Evolutionary conservation across 2,888 invertebrate genomes (phyloP), one percentile per base, ranked within the genome.

Genomic region (Drosophila subquinaria): DNA sequence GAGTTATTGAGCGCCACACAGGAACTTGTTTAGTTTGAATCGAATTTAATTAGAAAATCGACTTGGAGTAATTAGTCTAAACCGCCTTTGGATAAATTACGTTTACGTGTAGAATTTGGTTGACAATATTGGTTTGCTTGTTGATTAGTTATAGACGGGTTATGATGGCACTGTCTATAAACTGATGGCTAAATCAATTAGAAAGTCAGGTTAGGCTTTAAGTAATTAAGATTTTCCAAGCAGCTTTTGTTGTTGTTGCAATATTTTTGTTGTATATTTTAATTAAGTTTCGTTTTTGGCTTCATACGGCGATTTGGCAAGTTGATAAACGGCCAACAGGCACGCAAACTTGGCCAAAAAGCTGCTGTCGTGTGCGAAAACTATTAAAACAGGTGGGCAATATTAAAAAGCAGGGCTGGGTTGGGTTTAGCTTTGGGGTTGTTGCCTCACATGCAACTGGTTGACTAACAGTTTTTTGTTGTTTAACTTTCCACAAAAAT

Each of bases 351-450:
- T 81, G 84, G 89, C 79, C 88, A 69, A 82, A 87, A 82, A 67
- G 69, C 56, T 59, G 68, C 56, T 69, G 66, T 45, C 82, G 89
- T 84, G 87, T 69, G 69, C 59, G 56, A 65, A 56, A 67, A 72
- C 82, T 72, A 84, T 87, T 89, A 89, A 83, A 89, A 89, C 83
- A 84, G 83, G 83, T 84, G 83, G 89, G 45, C 82, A 77, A 73
- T 74, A 79, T 48, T 38, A 42, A 40, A 61, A 38, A 42, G 13
- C 43, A 2, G 47, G 36, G 52, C 47, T 45, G 38, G 64, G 47
- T 17, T 48, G 15, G 20, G 23, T 35, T 23, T 1, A 27, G 10
- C n/a, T 40, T 23, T 40, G 30, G 9, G 27, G 27, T 27, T 27
- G 27, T 20, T 13, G 30, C 13, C 9, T 42, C 30, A 66, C 78